phyloP scores from a whole-genome alignment of 2,797 vertebrate species.

The Diglossa cyanea region DNA sequence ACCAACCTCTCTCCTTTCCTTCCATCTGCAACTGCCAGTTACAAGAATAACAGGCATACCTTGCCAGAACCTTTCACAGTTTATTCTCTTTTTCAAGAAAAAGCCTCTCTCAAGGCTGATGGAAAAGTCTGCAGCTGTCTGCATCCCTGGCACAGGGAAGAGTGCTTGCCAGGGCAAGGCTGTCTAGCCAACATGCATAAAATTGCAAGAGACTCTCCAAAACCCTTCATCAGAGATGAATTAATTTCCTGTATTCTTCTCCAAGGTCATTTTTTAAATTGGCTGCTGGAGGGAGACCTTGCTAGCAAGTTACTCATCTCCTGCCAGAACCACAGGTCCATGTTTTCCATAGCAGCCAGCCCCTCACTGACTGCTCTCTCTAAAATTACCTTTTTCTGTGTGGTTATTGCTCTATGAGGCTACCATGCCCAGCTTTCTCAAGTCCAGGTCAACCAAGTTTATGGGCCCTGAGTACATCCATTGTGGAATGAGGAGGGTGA shows the following conservation, averaged over 20 bases:
- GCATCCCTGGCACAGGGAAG: not conserved
- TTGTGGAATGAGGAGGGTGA: not conserved
- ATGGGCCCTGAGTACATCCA: not conserved
- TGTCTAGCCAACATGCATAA: slow-evolving; percentile 9
- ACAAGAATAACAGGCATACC: not conserved
- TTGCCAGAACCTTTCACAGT: not conserved
- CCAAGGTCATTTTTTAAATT: slow-evolving; percentile 46
- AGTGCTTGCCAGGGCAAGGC: slow-evolving; percentile 28
- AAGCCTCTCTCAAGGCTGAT: not conserved
- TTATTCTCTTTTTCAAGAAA: not conserved
- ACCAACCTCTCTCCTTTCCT: not conserved
- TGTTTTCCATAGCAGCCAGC: not conserved
- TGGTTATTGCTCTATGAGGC: not conserved
- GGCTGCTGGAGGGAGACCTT: slow-evolving; percentile 57
- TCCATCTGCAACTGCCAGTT: not conserved
- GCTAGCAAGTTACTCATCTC: slow-evolving; percentile 27
- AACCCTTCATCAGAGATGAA: slow-evolving; percentile 28
- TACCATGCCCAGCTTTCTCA: not conserved
- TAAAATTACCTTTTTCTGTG: not conserved
- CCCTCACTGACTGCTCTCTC: not conserved
- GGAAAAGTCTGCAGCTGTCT: not conserved
- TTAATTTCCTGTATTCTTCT: slow-evolving; percentile 31
- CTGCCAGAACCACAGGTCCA: not conserved
- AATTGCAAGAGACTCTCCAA: slow-evolving; percentile 36
- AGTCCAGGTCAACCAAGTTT: not conserved